phyloP scores from a whole-genome alignment of 2,797 vertebrate genomes.

The Pipistrellus kuhlii region DNA sequence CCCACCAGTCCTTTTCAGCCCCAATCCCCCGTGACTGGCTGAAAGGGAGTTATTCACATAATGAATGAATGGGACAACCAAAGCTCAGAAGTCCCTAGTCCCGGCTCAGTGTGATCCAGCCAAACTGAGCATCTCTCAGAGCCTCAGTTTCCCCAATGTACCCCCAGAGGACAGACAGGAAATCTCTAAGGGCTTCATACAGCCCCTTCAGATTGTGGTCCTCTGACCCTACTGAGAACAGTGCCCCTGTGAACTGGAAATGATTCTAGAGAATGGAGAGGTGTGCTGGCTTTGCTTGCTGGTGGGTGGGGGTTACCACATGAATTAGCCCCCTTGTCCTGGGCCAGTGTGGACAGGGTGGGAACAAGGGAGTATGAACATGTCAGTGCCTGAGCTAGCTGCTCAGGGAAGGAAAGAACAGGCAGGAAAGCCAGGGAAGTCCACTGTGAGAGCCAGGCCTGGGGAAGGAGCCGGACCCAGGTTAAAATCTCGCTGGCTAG shows the following conservation, averaged over 20 bases:
- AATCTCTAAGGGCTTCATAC: neutral
- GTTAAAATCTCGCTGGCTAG: neutral
- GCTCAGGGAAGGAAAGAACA: neutral
- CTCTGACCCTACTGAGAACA: neutral
- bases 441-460: neutral
- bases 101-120: neutral
- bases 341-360: neutral
- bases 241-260: neutral
- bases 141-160: neutral
- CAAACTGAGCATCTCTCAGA: neutral
- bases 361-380: neutral
- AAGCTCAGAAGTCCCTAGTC: neutral
- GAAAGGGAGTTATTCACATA: neutral
- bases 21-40: neutral
- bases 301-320: neutral
- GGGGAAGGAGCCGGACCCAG: neutral
- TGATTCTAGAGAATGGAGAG: neutral
- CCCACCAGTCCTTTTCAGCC: neutral
- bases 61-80: neutral
- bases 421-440: neutral
- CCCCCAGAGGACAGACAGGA: neutral
- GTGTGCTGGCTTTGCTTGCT: neutral
- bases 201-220: neutral
- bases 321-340: neutral
- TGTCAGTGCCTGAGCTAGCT: neutral